Evolutionary conservation across 2,888 invertebrate genomes (phyloP).

Genomic region (Orgyia antiqua): DNA sequence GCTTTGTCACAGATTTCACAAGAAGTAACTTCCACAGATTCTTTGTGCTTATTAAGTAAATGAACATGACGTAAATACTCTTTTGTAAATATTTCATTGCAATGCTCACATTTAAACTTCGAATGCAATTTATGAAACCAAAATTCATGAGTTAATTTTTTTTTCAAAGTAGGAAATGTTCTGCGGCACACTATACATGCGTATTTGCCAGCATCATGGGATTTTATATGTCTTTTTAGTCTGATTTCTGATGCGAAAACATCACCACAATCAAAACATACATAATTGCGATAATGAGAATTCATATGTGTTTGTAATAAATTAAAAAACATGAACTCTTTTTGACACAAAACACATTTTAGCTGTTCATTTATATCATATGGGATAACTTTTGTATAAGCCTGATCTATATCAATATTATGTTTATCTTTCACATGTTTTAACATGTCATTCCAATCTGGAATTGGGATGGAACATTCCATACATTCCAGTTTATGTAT

Average conservation of each 20-base stretch:
- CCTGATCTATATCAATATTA: no score
- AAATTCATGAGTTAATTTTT: constrained; percentile 42
- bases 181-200: constrained; percentile 44
- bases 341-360: no score
- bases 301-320: constrained; percentile 2
- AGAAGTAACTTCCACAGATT: constrained; percentile 17
- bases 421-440: no score
- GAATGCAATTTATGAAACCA: constrained; percentile 35
- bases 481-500: constrained; percentile 14
- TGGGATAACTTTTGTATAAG: no score
- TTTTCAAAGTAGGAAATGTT: constrained; percentile 42
- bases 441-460: constrained; percentile 23
- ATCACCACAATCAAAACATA: constrained; percentile 38
- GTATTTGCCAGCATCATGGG: constrained; percentile 24
- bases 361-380: no score
- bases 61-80: constrained; percentile 25
- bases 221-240: constrained; percentile 17
- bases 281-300: constrained; percentile 38
- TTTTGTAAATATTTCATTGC: constrained; percentile 37
- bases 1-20: constrained; percentile 38
- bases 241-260: constrained; percentile 35
- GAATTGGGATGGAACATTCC: no score
- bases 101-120: constrained; percentile 37
- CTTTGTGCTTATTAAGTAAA: constrained; percentile 34
- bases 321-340: no score